phyloP scores from a whole-genome alignment of 2,888 invertebrate genomes.

The Aspidiotus rigidus region DNA sequence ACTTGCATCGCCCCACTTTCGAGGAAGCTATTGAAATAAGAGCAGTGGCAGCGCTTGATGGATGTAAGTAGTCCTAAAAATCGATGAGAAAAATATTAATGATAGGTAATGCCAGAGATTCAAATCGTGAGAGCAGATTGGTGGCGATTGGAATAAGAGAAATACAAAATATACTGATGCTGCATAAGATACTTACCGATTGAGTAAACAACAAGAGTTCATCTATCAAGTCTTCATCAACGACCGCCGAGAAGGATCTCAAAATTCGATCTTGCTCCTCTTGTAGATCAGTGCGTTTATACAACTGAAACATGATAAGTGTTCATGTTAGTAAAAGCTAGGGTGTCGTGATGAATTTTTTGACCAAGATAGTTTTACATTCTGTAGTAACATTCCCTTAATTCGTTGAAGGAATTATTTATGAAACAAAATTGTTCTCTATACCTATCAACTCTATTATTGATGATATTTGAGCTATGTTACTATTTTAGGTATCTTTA shows the following conservation, averaged over 20 bases:
- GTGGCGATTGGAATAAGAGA: not conserved
- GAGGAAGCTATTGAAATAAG: constrained; percentile 77
- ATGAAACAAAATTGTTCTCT: too few species aligned
- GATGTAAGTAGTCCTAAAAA: constrained; percentile 72
- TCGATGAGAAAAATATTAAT: not conserved
- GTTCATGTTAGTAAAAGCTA: too few species aligned
- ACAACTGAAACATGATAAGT: constrained; percentile 46
- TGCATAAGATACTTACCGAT: constrained; percentile 52
- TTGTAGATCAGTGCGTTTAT: constrained; percentile 75
- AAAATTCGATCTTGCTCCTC: constrained; percentile 90
- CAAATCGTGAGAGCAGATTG: not conserved
- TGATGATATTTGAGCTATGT: too few species aligned
- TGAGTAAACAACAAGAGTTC: constrained; percentile 72
- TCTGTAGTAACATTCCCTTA: too few species aligned
- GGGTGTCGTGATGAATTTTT: too few species aligned
- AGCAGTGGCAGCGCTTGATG: constrained; percentile 84
- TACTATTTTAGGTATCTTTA: too few species aligned
- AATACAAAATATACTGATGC: constrained; percentile 1
- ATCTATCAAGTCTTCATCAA: constrained; percentile 58
- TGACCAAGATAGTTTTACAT: too few species aligned
- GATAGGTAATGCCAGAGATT: constrained; percentile 2
- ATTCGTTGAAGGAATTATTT: too few species aligned
- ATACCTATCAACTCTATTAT: too few species aligned
- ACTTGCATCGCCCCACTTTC: constrained; percentile 69
- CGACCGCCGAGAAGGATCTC: constrained; percentile 70